Percentiles rank a stretch among this genome's conserved stretches.
Evolutionary conservation across 2,888 invertebrate genomes (phyloP).

Genomic region (Pristionchus japonicus): DNA sequence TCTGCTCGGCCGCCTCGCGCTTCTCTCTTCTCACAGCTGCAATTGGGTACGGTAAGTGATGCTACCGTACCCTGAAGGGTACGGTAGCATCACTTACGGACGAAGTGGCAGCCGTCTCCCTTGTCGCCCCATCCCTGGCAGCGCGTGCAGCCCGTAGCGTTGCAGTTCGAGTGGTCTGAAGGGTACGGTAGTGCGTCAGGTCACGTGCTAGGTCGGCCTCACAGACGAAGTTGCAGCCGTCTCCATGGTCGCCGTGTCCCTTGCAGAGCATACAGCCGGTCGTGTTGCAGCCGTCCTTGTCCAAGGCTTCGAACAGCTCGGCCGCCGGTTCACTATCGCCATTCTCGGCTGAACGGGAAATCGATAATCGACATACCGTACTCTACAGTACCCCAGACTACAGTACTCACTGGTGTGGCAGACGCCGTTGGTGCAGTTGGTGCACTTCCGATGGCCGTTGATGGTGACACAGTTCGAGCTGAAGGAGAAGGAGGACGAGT

Average conservation of each 20-base stretch:
- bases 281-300: background rate
- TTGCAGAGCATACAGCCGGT: background rate
- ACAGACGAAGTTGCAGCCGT: background rate
- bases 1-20: background rate
- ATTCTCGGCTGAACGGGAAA: background rate
- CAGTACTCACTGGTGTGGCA: conserved; percentile 18
- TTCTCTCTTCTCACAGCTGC: background rate
- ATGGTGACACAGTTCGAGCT: background rate
- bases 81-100: background rate
- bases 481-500: background rate
- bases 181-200: background rate
- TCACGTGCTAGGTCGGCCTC: background rate
- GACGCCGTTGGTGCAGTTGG: background rate
- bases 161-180: background rate
- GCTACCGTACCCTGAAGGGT: no score
- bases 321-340: background rate
- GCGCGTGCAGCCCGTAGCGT: background rate
- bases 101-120: background rate
- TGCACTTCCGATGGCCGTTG: background rate
- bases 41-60: background rate
- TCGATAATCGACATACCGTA: background rate
- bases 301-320: no score
- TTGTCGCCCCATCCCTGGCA: background rate
- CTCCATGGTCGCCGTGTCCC: background rate
- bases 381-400: background rate